These are phyloP conservation scores for Cephalotes varians DNA, from an alignment of 2,888 invertebrate species.

Conservation along the genomic window DNA sequence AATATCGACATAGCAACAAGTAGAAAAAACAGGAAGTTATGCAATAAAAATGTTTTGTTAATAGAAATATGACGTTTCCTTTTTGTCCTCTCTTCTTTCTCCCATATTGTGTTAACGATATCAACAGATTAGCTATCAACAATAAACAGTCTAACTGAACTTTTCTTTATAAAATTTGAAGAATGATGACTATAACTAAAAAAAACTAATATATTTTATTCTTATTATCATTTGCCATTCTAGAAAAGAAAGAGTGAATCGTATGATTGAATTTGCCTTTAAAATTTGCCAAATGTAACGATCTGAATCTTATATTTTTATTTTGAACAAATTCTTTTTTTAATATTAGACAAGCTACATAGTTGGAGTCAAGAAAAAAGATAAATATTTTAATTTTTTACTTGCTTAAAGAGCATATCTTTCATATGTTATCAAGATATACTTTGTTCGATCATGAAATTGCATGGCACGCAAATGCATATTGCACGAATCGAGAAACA, in stretches of 20 bases:
- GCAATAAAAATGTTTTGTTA: constrained; percentile 68
- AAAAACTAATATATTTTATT: constrained; percentile 2
- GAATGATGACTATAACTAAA: constrained; percentile 12
- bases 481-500: not conserved
- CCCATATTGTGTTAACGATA: not conserved
- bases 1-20: constrained; percentile 58
- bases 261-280: not conserved
- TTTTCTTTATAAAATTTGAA: constrained; percentile 44
- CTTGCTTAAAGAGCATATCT: not conserved
- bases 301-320: not conserved
- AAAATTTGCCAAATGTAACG: not conserved
- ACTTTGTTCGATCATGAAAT: not conserved
- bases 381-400: constrained; percentile 3
- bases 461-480: not conserved
- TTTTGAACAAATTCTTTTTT: not conserved
- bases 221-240: not conserved
- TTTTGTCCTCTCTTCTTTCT: not conserved
- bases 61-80: constrained; percentile 38
- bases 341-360: not conserved
- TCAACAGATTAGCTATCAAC: not conserved
- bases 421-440: not conserved
- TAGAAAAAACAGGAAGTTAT: constrained; percentile 39
- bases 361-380: not conserved
- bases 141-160: constrained; percentile 75
- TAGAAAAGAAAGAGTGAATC: not conserved